phyloP scores from a whole-genome alignment of 1,140 invertebrate genomes.

The Marisa cornuarietis region DNA sequence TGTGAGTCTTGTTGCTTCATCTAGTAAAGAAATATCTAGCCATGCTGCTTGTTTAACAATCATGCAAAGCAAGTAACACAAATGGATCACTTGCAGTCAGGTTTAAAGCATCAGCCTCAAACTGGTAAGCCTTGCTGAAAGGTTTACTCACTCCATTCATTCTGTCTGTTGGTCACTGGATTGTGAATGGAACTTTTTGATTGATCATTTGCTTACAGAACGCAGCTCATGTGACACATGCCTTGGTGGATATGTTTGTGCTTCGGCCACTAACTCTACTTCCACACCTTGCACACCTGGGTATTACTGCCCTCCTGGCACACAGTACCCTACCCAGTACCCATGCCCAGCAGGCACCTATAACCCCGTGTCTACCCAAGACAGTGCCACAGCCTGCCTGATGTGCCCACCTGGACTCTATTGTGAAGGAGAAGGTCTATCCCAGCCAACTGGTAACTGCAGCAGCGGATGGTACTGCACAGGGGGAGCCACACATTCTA shows the following conservation, averaged over 20 bases:
- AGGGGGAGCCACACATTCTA: constrained; percentile 46
- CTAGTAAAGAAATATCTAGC: no score
- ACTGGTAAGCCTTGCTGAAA: no score
- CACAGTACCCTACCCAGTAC: constrained; percentile 47
- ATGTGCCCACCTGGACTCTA: constrained; percentile 56
- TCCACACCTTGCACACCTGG: constrained; percentile 45
- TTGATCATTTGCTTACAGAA: constrained; percentile 35
- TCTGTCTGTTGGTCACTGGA: no score
- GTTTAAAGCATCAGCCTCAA: no score
- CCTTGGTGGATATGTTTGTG: constrained; percentile 54
- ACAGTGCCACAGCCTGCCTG: constrained; percentile 43
- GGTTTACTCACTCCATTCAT: no score
- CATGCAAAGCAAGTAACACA: no score
- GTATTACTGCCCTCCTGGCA: constrained; percentile 57
- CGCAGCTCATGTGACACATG: constrained; percentile 51
- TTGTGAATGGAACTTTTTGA: neutral
- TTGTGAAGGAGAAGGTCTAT: constrained; percentile 47
- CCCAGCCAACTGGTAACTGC: constrained; percentile 48
- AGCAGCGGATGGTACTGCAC: constrained; percentile 61
- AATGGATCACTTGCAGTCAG: no score
- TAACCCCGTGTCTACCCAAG: constrained; percentile 42
- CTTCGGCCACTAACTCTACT: constrained; percentile 45
- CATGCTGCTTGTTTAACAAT: no score
- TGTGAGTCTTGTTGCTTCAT: no score
- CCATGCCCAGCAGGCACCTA: constrained; percentile 56